These are phyloP conservation scores for Myotis davidii DNA, from an alignment of 2,113 vertebrate species.

Conservation along the genomic window DNA sequence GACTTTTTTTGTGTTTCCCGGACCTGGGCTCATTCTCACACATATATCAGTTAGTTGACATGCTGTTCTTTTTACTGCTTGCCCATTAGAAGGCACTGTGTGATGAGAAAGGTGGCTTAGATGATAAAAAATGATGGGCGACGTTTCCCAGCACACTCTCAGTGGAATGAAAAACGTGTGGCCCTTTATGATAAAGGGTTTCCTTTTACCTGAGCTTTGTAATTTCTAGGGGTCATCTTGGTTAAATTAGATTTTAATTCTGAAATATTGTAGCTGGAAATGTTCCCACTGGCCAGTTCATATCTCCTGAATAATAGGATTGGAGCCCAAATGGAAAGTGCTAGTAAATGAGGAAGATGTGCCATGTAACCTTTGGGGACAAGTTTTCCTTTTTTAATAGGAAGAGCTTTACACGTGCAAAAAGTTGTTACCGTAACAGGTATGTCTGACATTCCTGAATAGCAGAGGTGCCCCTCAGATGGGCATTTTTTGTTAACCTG, in stretches of 20 bases:
- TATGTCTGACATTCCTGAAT: neutral
- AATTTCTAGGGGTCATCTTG: constrained; percentile 56
- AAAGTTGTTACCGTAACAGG: neutral
- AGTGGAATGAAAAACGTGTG: constrained; percentile 38
- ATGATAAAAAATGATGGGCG: constrained; percentile 60
- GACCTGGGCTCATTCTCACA: constrained; percentile 32
- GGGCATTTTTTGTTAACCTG: neutral
- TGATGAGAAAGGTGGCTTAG: constrained; percentile 50
- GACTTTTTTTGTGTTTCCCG: constrained; percentile 57
- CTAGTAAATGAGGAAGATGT: neutral
- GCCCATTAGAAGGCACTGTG: constrained; percentile 52
- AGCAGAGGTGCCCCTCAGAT: neutral
- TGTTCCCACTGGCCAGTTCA: constrained; percentile 44
- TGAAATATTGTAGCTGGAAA: constrained; percentile 65
- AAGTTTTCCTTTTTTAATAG: neutral
- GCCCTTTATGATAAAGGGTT: constrained; percentile 20
- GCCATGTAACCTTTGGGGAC: neutral
- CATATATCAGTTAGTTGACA: constrained; percentile 31
- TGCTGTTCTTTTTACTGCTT: constrained; percentile 54
- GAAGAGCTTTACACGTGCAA: neutral
- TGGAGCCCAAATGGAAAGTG: constrained; percentile 45
- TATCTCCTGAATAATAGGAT: constrained; percentile 36
- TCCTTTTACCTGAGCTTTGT: constrained; percentile 25
- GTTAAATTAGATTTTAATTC: constrained; percentile 70
- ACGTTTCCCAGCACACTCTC: neutral